Conservation (phyloP, 1,140 invertebrate genomes). For the Drosophila parvula region DNA sequence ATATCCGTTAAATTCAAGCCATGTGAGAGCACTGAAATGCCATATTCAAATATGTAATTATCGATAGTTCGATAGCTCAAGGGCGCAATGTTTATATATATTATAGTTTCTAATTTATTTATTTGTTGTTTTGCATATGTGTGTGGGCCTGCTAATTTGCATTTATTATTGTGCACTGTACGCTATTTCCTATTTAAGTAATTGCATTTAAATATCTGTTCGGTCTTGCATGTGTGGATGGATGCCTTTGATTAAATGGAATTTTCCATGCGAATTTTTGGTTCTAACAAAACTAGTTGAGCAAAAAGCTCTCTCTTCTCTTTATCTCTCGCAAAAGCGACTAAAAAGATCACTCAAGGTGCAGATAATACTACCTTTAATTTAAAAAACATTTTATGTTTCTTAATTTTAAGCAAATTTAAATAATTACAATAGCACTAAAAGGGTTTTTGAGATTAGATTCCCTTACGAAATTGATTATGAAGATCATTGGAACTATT, state of each 20-base stretch:
- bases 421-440: background rate
- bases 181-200: conserved; percentile 3
- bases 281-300: conserved; percentile 13
- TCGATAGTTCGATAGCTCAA: conserved; percentile 3
- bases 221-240: background rate
- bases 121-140: background rate
- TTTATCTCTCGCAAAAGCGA: background rate
- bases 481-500: background rate
- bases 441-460: too few species aligned
- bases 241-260: conserved; percentile 42
- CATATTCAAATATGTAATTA: background rate
- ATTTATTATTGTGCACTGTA: background rate
- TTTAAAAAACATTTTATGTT: background rate
- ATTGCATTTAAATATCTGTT: background rate
- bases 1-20: background rate
- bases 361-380: background rate
- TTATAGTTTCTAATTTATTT: background rate
- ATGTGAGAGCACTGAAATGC: background rate
- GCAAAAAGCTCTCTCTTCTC: conserved; percentile 43
- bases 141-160: background rate
- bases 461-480: too few species aligned
- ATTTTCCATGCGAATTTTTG: conserved; percentile 47
- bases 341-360: conserved; percentile 4
- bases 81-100: background rate
- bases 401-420: background rate